Conservation (phyloP, 2,888 invertebrate species). For the Cryptocephalus moraei region DNA sequence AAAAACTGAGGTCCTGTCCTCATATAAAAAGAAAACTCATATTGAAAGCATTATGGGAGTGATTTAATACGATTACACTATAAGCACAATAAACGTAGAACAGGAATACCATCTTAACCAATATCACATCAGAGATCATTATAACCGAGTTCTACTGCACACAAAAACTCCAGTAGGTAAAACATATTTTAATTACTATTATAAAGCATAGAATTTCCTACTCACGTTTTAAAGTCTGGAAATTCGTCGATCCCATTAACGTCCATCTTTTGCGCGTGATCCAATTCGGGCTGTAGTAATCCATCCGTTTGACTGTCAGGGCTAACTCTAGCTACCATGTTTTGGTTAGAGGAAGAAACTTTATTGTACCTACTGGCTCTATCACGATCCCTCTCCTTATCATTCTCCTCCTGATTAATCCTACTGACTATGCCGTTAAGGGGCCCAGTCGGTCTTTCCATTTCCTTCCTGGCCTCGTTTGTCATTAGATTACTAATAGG, state of each 20-base stretch:
- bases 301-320: conserved; percentile 37
- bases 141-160: too few relatives aligned
- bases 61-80: too few relatives aligned
- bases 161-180: too few relatives aligned
- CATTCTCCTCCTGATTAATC: conserved; percentile 5
- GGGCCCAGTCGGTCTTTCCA: conserved; percentile 17
- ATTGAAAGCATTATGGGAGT: too few relatives aligned
- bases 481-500: not conserved
- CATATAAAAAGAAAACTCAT: too few relatives aligned
- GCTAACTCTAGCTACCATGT: conserved; percentile 31
- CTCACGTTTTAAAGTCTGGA: conserved; percentile 50
- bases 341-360: conserved; percentile 23
- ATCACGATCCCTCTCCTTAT: conserved; percentile 9
- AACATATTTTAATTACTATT: too few relatives aligned
- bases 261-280: conserved; percentile 9
- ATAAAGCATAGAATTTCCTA: not conserved
- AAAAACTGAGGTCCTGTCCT: too few relatives aligned
- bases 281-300: conserved; percentile 12
- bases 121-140: too few relatives aligned
- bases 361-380: conserved; percentile 23
- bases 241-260: conserved; percentile 21
- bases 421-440: conserved; percentile 8
- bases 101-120: too few relatives aligned
- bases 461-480: conserved; percentile 9
- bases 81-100: too few relatives aligned